Conservation (phyloP, 1,140 invertebrate genomes). For the Pogonognathellus flavescens region DNA sequence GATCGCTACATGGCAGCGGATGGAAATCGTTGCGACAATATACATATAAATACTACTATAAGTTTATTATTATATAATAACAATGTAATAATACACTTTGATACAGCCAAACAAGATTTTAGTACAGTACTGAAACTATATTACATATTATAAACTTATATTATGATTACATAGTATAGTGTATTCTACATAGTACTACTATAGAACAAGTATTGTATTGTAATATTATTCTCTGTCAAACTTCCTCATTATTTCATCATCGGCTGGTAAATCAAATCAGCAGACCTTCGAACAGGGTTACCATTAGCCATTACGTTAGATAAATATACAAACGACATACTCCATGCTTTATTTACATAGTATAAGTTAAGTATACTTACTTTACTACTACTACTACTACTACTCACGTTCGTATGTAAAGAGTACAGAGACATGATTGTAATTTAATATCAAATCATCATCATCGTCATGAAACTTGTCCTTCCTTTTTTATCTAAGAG, state of each 20-base stretch:
- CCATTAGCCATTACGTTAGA: constrained; percentile 47
- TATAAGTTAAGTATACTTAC: background rate
- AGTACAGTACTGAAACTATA: no score
- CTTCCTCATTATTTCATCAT: constrained; percentile 50
- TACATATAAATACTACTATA: no score
- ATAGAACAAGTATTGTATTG: background rate
- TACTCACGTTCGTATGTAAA: background rate
- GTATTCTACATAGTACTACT: background rate
- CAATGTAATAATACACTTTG: background rate
- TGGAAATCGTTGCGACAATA: no score
- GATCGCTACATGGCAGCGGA: no score
- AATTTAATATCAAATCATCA: constrained; percentile 44
- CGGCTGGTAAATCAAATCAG: constrained; percentile 38
- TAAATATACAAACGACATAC: constrained; percentile 27
- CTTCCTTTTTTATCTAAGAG: constrained; percentile 14
- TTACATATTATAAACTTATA: no score
- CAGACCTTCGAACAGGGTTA: constrained; percentile 47
- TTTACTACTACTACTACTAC: background rate
- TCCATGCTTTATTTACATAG: constrained; percentile 22
- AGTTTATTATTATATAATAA: no score
- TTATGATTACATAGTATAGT: background rate
- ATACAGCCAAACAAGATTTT: background rate
- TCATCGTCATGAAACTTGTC: background rate
- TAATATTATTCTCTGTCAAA: background rate
- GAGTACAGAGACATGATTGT: background rate